Conservation (phyloP, 2,888 invertebrate genomes). For the Camptogramma bilineatum region DNA sequence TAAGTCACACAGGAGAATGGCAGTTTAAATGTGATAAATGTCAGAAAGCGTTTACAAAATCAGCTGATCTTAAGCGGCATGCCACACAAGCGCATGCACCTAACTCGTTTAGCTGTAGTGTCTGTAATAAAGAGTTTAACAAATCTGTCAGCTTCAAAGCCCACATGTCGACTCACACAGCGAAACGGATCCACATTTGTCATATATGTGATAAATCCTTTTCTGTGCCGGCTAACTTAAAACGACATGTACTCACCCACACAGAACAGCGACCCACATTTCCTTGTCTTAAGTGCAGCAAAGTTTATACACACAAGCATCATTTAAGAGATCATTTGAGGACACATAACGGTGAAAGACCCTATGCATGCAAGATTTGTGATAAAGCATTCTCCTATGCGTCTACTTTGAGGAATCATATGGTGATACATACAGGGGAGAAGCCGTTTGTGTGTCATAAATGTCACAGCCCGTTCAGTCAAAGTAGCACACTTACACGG, state of each 20-base stretch:
- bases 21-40: background rate
- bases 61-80: background rate
- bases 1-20: background rate
- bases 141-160: background rate
- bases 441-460: background rate
- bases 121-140: background rate
- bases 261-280: background rate
- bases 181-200: background rate
- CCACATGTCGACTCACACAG: background rate
- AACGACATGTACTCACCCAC: background rate
- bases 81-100: background rate
- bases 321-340: background rate
- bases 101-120: background rate
- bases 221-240: background rate
- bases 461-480: background rate
- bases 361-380: background rate
- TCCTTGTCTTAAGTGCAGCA: background rate
- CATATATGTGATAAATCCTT: background rate
- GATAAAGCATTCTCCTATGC: background rate
- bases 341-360: background rate
- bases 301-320: background rate
- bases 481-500: background rate
- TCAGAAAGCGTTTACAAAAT: background rate
- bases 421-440: constrained; percentile 2
- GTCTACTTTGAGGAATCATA: background rate